These are phyloP conservation scores for Asbolus verrucosus DNA, from an alignment of 1,140 invertebrate genomes.

Conservation along the genomic window DNA sequence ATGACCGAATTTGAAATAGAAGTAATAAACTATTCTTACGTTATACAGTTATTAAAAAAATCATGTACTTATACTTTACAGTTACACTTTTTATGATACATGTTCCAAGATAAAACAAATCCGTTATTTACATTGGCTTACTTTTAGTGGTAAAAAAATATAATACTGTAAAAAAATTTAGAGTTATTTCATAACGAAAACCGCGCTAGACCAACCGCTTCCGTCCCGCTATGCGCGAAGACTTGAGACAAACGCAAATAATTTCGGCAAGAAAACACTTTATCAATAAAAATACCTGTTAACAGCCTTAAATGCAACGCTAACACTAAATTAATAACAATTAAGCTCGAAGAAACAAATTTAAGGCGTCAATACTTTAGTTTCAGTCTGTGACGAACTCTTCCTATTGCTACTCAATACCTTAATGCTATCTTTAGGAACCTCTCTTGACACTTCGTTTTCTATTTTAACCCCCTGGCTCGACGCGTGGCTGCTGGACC, in stretches of 20 bases:
- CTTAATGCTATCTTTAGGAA: constrained; percentile 35
- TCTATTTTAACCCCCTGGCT: constrained; percentile 52
- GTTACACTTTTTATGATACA: not conserved
- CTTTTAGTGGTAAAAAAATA: constrained; percentile 15
- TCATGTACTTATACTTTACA: not conserved
- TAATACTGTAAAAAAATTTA: constrained; percentile 39
- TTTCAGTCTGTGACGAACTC: constrained; percentile 28
- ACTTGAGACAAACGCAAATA: not conserved
- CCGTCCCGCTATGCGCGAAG: too few species aligned
- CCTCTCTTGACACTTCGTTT: constrained; percentile 26
- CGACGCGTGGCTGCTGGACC: constrained; percentile 72
- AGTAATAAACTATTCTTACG: constrained; percentile 8
- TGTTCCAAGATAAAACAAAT: not conserved
- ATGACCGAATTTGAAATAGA: too few species aligned
- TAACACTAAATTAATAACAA: constrained; percentile 21
- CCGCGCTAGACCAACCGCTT: too few species aligned
- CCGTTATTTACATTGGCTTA: constrained; percentile 29
- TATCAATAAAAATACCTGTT: not conserved
- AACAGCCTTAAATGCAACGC: constrained; percentile 18
- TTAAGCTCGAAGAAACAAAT: constrained; percentile 2
- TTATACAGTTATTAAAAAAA: not conserved
- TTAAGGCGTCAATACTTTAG: constrained; percentile 30
- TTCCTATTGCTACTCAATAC: constrained; percentile 17
- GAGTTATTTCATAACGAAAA: constrained; percentile 31
- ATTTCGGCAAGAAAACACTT: not conserved